Percentiles rank a stretch among this genome's conserved stretches.
Conservation (phyloP, 2,888 invertebrate genomes). For the Lasioglossum marginatum region DNA sequence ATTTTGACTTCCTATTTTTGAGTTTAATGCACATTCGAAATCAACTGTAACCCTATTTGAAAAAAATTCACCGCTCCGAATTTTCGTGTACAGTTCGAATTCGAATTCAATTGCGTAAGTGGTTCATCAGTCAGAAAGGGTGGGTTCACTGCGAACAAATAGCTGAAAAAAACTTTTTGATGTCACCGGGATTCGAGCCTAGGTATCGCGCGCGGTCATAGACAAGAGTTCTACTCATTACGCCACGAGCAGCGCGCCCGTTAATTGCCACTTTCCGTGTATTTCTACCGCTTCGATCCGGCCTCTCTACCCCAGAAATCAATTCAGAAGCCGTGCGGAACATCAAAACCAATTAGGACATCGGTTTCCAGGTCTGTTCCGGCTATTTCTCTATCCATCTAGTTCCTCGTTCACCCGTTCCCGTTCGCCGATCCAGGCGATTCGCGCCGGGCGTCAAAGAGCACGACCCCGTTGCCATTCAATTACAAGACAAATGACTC, state of each 20-base stretch:
- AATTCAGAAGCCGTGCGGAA: conserved; percentile 3
- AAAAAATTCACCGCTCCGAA: not conserved
- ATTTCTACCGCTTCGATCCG: not conserved
- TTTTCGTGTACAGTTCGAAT: not conserved
- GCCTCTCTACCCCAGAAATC: not conserved
- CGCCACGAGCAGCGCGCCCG: not conserved
- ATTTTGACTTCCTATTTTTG: too few relatives aligned
- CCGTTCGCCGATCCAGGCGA: conserved; percentile 5
- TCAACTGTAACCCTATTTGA: not conserved
- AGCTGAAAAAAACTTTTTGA: not conserved
- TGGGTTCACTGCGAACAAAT: not conserved
- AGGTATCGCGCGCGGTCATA: not conserved
- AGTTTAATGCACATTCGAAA: not conserved
- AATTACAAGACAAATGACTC: conserved; percentile 48
- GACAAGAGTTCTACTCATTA: not conserved
- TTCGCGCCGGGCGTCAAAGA: conserved; percentile 6
- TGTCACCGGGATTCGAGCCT: not conserved
- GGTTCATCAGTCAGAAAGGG: not conserved
- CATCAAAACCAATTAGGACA: not conserved
- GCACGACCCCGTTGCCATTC: conserved; percentile 21
- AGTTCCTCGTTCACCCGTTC: not conserved
- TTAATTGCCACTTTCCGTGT: not conserved
- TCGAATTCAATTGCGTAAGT: not conserved
- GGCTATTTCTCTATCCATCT: not conserved
- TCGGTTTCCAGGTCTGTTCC: not conserved